These are phyloP conservation scores for Nothoprocta pentlandii DNA, from an alignment of 2,113 vertebrate genomes.

Conservation along the genomic window DNA sequence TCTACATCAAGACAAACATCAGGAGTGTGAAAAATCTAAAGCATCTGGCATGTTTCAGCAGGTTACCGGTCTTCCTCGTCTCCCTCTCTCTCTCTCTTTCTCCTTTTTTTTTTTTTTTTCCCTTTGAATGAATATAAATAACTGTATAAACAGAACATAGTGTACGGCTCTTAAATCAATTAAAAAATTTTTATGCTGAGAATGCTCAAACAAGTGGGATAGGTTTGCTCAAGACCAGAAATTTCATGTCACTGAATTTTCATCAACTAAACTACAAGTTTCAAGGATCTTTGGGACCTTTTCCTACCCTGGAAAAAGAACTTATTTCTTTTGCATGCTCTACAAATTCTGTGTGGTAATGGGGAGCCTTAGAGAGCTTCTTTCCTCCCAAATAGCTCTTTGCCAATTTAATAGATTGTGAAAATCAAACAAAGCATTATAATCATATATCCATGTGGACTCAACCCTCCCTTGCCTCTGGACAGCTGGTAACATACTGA, in stretches of 20 bases:
- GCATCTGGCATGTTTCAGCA: constrained; percentile 6
- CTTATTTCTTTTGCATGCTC: neutral
- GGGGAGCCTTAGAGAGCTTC: neutral
- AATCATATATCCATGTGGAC: neutral
- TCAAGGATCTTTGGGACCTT: neutral
- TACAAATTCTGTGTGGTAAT: neutral
- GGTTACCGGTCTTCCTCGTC: neutral
- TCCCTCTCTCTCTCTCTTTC: rapidly evolving
- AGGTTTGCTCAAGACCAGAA: neutral
- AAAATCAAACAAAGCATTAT: neutral
- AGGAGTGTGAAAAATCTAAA: constrained; percentile 13
- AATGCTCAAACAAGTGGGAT: neutral
- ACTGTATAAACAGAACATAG: neutral
- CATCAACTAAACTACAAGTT: neutral
- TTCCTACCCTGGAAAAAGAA: neutral
- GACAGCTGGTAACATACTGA: neutral
- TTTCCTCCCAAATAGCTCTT: neutral
- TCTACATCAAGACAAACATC: neutral
- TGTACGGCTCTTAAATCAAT: neutral
- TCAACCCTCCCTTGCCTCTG: rapidly evolving
- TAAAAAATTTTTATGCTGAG: neutral
- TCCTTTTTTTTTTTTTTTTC: too few species aligned
- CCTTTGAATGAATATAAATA: neutral
- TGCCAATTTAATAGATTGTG: neutral
- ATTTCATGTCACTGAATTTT: neutral